phyloP scores from a whole-genome alignment of 2,888 invertebrate genomes.

The Andrena trimmerana region DNA sequence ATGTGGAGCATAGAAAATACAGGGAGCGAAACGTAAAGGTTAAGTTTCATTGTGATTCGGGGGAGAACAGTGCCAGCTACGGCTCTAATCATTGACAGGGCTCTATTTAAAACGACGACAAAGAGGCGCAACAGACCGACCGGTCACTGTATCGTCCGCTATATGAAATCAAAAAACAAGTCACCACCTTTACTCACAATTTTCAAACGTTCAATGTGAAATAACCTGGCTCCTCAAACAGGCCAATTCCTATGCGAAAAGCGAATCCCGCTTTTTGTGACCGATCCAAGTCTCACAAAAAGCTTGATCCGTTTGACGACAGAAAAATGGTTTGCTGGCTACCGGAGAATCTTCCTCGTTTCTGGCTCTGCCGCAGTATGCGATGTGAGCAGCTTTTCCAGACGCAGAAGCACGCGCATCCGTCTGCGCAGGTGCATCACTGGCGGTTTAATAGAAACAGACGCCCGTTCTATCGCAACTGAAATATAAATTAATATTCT shows the following conservation, averaged over 20 bases:
- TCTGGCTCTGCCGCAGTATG: conserved; percentile 68
- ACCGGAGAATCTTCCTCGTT: conserved; percentile 79
- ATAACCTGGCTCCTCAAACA: conserved; percentile 70
- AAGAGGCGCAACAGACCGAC: conserved; percentile 40
- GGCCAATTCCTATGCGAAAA: conserved; percentile 85
- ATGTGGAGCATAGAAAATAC: conserved; percentile 50
- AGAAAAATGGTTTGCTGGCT: conserved; percentile 83
- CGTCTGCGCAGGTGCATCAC: conserved; percentile 66
- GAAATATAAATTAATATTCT: background rate
- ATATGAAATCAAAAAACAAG: conserved; percentile 48
- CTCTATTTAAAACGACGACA: conserved; percentile 43
- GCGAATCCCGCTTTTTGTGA: conserved; percentile 85
- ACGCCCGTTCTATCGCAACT: conserved; percentile 1
- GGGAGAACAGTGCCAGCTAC: conserved; percentile 20
- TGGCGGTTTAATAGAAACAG: conserved; percentile 60
- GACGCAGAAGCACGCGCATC: conserved; percentile 59
- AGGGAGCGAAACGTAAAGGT: conserved; percentile 26
- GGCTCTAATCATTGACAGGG: conserved; percentile 24
- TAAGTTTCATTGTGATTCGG: conserved; percentile 31
- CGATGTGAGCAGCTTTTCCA: conserved; percentile 59
- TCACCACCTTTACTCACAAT: conserved; percentile 74
- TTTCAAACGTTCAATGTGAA: conserved; percentile 66
- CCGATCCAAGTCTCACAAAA: conserved; percentile 85
- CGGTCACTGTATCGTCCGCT: conserved; percentile 67
- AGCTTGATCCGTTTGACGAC: conserved; percentile 85